Base-by-base conservation (phyloP, 2,113 vertebrate species). In the Ornithorhynchus anatinus region DNA sequence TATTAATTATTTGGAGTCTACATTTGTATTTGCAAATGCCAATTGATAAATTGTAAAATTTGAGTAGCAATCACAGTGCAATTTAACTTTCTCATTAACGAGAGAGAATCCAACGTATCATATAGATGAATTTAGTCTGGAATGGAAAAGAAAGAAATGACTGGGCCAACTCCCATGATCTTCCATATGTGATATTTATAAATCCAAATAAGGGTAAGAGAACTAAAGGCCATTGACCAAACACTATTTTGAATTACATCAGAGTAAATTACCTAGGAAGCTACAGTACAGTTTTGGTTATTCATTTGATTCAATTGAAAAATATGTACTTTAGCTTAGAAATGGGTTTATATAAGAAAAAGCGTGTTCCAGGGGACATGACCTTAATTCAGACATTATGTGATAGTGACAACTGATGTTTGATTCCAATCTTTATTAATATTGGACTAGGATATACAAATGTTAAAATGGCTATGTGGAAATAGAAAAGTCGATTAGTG, bases 401-500 rank as follows among this genome's bases (percentile, higher is more conserved):
- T 40, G 5, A 3, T 22, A 1, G 3, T 27, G 6, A 33, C 32
- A 53, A 33, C 7, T 35, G 29, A 64, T 51, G 19, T 3, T 8
- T 50, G 58, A 72, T 73, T 44, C 35, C 37, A 69, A 27, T 16
- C 17, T 0, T 80, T 87, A 79, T 75, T 86, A 79, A 73, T 74
- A 72, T 23, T n/a, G 39, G 42, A 58, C 65, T 48, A 33, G 79
- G 31, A 51, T 13, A n/a, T 50, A 33, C 69, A 72, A 8, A 27
- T 12, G 20, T 3, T 6, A 50, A 86, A 80, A 79, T 69, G 51
- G 17, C 27, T 54, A 56, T 66, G 13, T 11, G 47, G 29, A 58
- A 72, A 64, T 27, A 63, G 16, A 75, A 79, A 85, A 82, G 45
- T 58, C 23, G 86, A 11, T 80, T 81, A 76, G 54, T 48, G 3